phyloP scores from a whole-genome alignment of 1,140 invertebrate genomes.

The Ceratoteleas bidentatus region DNA sequence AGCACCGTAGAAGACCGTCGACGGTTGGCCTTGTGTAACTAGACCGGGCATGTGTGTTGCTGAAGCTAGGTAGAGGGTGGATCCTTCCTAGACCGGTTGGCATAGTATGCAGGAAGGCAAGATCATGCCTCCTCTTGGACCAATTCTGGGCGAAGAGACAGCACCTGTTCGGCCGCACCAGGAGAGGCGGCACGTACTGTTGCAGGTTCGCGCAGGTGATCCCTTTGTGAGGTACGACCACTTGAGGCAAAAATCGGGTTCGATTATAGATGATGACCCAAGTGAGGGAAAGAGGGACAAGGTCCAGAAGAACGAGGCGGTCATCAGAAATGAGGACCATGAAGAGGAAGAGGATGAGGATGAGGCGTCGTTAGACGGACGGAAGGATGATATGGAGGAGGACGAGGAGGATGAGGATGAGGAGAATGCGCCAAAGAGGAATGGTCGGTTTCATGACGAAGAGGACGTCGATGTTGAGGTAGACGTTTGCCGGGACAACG shows the following conservation, averaged over 20 bases:
- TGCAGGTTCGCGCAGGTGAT: constrained; percentile 74
- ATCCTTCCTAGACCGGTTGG: constrained; percentile 53
- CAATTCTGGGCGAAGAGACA: constrained; percentile 73
- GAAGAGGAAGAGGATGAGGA: constrained; percentile 70
- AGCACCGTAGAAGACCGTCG: not conserved
- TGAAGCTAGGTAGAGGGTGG: constrained; percentile 57
- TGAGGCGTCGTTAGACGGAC: constrained; percentile 58
- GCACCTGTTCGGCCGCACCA: constrained; percentile 56
- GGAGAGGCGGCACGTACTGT: constrained; percentile 71
- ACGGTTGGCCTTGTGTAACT: not conserved
- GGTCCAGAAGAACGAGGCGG: constrained; percentile 30
- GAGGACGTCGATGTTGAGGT: constrained; percentile 76
- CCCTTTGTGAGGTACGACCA: constrained; percentile 74
- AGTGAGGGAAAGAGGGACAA: constrained; percentile 51
- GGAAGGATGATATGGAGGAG: constrained; percentile 69
- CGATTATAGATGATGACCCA: constrained; percentile 63
- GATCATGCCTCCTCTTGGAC: constrained; percentile 75
- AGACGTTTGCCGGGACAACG: constrained; percentile 74
- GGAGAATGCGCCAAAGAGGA: constrained; percentile 63
- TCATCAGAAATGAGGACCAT: constrained; percentile 46
- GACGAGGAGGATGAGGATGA: constrained; percentile 73
- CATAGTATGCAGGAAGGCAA: constrained; percentile 78
- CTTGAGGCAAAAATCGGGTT: constrained; percentile 51
- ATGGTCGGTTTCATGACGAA: constrained; percentile 72
- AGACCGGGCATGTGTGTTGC: constrained; percentile 9